Evolutionary conservation across 1,140 invertebrate species (phyloP).

Genomic region (Drosophila trapezifrons): DNA sequence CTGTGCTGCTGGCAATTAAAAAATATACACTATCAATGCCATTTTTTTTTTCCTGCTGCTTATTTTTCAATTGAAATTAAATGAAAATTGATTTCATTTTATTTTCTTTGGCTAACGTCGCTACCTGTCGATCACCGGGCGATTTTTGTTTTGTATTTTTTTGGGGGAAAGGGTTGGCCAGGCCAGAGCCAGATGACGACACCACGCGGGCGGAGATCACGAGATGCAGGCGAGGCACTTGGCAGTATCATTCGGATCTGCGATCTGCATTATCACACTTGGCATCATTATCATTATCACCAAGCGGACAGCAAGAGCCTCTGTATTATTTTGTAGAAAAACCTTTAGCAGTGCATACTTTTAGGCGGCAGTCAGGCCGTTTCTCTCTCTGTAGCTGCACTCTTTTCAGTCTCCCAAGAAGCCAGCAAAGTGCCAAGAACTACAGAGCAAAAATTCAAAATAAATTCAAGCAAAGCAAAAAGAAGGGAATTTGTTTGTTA

Average conservation of each 20-base stretch:
- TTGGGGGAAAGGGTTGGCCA: slow-evolving; percentile 15
- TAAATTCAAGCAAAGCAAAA: slow-evolving; percentile 5
- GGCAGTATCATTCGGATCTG: slow-evolving; percentile 33
- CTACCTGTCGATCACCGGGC: slow-evolving; percentile 31
- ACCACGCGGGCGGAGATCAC: slow-evolving; percentile 68
- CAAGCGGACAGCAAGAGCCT: too few species aligned
- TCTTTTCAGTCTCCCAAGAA: slow-evolving; percentile 5
- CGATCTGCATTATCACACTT: slow-evolving; percentile 15
- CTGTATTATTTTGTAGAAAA: neutral
- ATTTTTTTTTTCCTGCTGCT: slow-evolving; percentile 13
- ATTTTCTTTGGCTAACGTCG: slow-evolving; percentile 35
- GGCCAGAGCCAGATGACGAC: slow-evolving; percentile 41
- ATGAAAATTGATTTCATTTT: slow-evolving; percentile 28
- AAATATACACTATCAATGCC: slow-evolving; percentile 9
- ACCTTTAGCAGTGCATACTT: slow-evolving; percentile 59
- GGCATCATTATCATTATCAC: slow-evolving; percentile 21
- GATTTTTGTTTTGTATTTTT: slow-evolving; percentile 3
- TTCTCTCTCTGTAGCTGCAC: neutral
- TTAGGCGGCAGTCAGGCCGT: slow-evolving; percentile 35
- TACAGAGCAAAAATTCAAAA: neutral
- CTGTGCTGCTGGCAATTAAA: slow-evolving; percentile 10
- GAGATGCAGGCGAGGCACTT: slow-evolving; percentile 61
- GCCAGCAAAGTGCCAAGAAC: slow-evolving; percentile 24
- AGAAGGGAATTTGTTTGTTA: slow-evolving; percentile 3
- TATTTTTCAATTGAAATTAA: slow-evolving; percentile 15